Percentiles rank a stretch among this genome's conserved stretches.
These are phyloP conservation scores for Parochlus steinenii DNA, from an alignment of 2,888 invertebrate genomes.

Conservation along the genomic window DNA sequence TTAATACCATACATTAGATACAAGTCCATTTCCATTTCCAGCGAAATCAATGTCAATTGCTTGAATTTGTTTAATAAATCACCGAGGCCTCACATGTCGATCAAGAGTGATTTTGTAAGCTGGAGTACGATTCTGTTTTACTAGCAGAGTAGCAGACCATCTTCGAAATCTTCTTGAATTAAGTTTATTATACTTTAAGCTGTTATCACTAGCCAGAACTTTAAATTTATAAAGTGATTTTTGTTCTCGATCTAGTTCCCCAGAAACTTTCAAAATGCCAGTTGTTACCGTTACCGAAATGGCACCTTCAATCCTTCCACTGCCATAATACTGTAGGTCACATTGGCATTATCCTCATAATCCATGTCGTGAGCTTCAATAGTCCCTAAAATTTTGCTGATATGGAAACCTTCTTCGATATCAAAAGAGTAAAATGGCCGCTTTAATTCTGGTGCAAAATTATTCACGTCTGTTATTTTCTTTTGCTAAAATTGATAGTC, in stretches of 20 bases:
- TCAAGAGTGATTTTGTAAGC: conserved; percentile 59
- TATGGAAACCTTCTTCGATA: conserved; percentile 61
- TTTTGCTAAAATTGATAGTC: conserved; percentile 55
- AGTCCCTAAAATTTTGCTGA: conserved; percentile 51
- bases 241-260: conserved; percentile 59
- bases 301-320: conserved; percentile 34
- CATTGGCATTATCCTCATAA: conserved; percentile 60
- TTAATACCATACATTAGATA: conserved; percentile 71
- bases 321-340: conserved; percentile 48
- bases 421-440: conserved; percentile 72
- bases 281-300: conserved; percentile 52
- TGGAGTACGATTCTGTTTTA: conserved; percentile 32
- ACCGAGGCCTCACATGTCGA: conserved; percentile 59
- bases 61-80: conserved; percentile 52
- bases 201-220: conserved; percentile 59
- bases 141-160: conserved; percentile 44
- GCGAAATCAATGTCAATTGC: conserved; percentile 75
- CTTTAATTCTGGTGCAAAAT: conserved; percentile 67
- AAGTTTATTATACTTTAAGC: conserved; percentile 37
- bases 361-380: conserved; percentile 66
- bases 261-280: conserved; percentile 54
- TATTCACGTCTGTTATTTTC: conserved; percentile 70
- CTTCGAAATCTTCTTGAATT: too few relatives aligned
- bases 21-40: conserved; percentile 60
- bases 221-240: conserved; percentile 52